Evolutionary conservation across 2,797 vertebrate species (phyloP), one percentile per base, ranked within the genome.

Genomic region (Babyrousa celebensis): DNA sequence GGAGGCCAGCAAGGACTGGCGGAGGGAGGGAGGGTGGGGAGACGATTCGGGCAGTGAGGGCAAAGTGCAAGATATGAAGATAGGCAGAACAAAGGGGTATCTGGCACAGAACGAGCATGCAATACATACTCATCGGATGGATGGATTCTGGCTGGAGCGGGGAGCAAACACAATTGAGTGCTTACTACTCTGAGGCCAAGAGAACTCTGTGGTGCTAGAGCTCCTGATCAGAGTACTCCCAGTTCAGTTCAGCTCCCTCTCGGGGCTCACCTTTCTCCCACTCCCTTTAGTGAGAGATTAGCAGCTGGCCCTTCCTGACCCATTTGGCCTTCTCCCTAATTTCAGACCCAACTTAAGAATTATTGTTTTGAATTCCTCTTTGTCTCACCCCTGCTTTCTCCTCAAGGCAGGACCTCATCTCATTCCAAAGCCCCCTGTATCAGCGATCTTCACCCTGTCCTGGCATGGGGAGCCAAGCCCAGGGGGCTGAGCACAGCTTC

Each of bases 391-490:
- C 43, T 84, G 27, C 62, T 68, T 94, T 86, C 63, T 91, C 56
- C 89, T 94, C 77, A 71, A 12, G 63, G 67, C 29, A 85, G 77
- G 70, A 74, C 67, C 32, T 94, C 67, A 80, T 85, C 80, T 56
- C 60, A 93, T 96, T 92, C 68, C 84, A 71, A 91, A 91, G 89
- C 48, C 63, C 78, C 78, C 36, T 78, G 58, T 94, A 93, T 88
- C 60, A 25, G 2, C 58, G 43, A 88, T 25, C 40, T 60, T 82
- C 12, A 89, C 88, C 36, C 80, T 72, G 80, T 82, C 36, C 85
- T 87, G 72, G 91, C 12, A 82, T 78, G 70, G n/a, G 67, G 36
- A 94, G 48, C 60, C 72, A 80, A 87, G 90, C 63, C 48, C 71
- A 71, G 29, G 52, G 68, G 52, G 10, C 58, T 96, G 83, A 91